Evolutionary conservation across 1,140 invertebrate species (phyloP).

Genomic region (Adelges cooleyi): DNA sequence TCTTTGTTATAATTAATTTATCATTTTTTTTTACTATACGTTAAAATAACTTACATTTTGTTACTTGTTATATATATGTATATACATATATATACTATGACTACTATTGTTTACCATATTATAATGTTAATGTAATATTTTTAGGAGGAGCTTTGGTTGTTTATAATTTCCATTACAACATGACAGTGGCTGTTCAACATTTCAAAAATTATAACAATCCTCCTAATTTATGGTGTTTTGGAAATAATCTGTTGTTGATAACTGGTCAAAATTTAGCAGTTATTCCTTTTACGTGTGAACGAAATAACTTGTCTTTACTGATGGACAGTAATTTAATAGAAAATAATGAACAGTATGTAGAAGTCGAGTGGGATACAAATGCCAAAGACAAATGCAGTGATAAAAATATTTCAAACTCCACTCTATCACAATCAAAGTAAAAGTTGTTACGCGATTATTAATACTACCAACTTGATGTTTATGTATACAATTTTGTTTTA

Average conservation of each 20-base stretch:
- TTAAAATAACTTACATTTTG: no score
- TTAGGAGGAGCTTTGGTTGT: slow-evolving; percentile 19
- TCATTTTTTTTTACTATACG: no score
- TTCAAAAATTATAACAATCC: slow-evolving; percentile 7
- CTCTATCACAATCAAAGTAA: slow-evolving; percentile 19
- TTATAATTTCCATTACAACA: slow-evolving; percentile 23
- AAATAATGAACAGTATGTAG: slow-evolving; percentile 14
- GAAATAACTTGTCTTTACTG: slow-evolving; percentile 16
- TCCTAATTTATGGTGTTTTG: slow-evolving; percentile 20
- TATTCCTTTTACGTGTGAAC: slow-evolving; percentile 17
- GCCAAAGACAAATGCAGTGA: slow-evolving; percentile 13
- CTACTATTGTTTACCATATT: no score
- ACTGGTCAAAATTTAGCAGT: slow-evolving; percentile 21
- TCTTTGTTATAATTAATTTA: no score
- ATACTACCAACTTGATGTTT: no score
- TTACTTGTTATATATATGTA: no score
- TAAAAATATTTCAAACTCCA: slow-evolving; percentile 14
- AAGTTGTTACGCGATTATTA: neutral
- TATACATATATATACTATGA: no score
- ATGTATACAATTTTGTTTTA: neutral
- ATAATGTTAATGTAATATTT: no score
- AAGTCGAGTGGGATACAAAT: slow-evolving; percentile 10
- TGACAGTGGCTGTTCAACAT: slow-evolving; percentile 21
- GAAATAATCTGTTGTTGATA: slow-evolving; percentile 18
- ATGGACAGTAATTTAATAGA: slow-evolving; percentile 25